Conservation (phyloP, 2,888 invertebrate genomes). For the Cheilosia soror region DNA sequence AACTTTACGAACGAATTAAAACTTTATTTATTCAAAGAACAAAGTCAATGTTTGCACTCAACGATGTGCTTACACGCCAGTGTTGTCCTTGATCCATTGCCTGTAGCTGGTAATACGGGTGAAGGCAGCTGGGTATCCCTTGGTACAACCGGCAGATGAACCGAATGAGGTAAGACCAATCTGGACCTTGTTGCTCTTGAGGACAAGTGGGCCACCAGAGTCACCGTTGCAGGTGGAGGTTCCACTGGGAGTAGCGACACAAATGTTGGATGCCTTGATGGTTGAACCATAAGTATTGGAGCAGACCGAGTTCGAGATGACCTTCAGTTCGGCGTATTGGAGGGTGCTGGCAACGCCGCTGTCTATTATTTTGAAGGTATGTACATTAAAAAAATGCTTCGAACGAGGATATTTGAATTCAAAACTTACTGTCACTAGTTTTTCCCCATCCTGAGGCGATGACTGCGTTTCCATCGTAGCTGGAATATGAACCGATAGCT, state of each 20-base stretch:
- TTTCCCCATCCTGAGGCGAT: conserved; percentile 17
- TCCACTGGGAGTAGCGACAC: conserved; percentile 41
- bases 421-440: conserved; percentile 35
- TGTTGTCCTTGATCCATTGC: conserved; percentile 78
- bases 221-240: conserved; percentile 77
- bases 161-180: conserved; percentile 45
- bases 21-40: background rate
- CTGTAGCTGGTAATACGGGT: conserved; percentile 78
- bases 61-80: conserved; percentile 70
- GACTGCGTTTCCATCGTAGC: background rate
- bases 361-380: background rate
- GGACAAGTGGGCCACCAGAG: conserved; percentile 48
- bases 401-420: background rate
- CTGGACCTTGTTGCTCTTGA: background rate
- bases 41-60: background rate
- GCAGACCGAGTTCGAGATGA: conserved; percentile 78
- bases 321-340: conserved; percentile 77
- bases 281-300: conserved; percentile 29
- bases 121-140: conserved; percentile 74
- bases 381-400: too few species aligned
- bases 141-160: conserved; percentile 13
- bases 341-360: conserved; percentile 73
- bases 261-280: conserved; percentile 74
- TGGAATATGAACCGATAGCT: conserved; percentile 7
- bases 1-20: background rate